These are phyloP conservation scores for Auanema freiburgensis DNA, from an alignment of 2,888 invertebrate species.

Conservation along the genomic window DNA sequence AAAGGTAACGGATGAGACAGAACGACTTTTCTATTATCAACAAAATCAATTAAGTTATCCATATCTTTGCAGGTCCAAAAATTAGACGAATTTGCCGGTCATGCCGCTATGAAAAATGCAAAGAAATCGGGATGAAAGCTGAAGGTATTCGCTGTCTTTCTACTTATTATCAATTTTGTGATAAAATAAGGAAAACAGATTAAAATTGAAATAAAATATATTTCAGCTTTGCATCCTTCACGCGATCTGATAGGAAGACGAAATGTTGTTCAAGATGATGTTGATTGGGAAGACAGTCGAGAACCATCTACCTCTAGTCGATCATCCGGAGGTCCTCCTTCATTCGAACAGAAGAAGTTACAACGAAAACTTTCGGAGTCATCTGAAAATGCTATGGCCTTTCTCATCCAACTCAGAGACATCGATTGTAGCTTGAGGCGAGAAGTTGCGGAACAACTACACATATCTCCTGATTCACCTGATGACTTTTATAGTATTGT, in stretches of 20 bases:
- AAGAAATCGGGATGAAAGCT: conserved; percentile 42
- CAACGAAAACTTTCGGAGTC: conserved; percentile 1
- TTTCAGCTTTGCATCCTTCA: conserved; percentile 41
- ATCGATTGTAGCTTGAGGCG: conserved; percentile 31
- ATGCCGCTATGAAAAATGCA: conserved; percentile 37
- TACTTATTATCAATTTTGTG: not conserved
- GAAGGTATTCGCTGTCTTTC: conserved; percentile 24
- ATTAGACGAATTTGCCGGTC: conserved; percentile 37
- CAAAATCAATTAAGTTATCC: not conserved
- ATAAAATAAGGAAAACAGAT: not conserved
- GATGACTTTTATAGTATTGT: too few relatives aligned
- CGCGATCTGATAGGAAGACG: conserved; percentile 43
- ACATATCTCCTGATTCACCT: too few relatives aligned
- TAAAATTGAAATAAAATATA: not conserved
- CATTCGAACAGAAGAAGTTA: not conserved
- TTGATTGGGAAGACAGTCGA: not conserved
- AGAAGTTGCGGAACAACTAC: conserved; percentile 18
- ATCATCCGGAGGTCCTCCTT: not conserved
- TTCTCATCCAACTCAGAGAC: conserved; percentile 27
- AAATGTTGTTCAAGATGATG: conserved; percentile 22
- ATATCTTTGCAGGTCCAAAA: conserved; percentile 24
- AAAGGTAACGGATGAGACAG: conserved; percentile 21
- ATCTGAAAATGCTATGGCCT: conserved; percentile 19
- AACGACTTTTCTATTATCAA: conserved; percentile 5
- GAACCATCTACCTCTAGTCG: conserved; percentile 2